Evolutionary conservation across 2,113 vertebrate species (phyloP).

Genomic region (Ophiodon elongatus): DNA sequence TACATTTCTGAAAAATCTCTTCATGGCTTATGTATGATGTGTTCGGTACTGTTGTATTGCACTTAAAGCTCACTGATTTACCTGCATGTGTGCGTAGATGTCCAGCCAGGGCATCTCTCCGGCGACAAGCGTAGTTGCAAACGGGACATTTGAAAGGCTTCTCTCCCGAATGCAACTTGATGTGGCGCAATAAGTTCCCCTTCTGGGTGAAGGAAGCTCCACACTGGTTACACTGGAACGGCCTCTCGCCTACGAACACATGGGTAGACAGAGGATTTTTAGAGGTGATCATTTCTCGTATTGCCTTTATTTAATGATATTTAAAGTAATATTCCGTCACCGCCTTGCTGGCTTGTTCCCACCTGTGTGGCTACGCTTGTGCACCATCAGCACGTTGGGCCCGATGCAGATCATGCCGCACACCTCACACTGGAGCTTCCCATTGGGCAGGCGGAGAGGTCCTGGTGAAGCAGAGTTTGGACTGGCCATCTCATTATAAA

Average conservation of each 20-base stretch:
- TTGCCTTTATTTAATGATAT: not conserved
- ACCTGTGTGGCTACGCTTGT: constrained; percentile 98
- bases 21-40: not conserved
- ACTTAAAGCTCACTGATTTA: constrained; percentile 72
- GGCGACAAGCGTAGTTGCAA: constrained; percentile 95
- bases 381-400: constrained; percentile 98
- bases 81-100: constrained; percentile 96
- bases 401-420: constrained; percentile 98
- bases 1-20: not conserved
- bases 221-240: constrained; percentile 97
- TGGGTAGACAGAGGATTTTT: constrained; percentile 7
- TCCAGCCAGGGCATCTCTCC: constrained; percentile 93
- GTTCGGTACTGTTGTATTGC: not conserved
- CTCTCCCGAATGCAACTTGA: constrained; percentile 97
- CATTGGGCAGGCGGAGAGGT: constrained; percentile 93
- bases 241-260: constrained; percentile 89
- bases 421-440: constrained; percentile 95
- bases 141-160: constrained; percentile 98
- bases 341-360: constrained; percentile 56
- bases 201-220: constrained; percentile 98
- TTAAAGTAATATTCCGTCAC: not conserved
- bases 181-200: constrained; percentile 96
- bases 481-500: constrained; percentile 88
- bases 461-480: constrained; percentile 90
- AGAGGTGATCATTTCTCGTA: not conserved